Base-by-base conservation (phyloP, 2,113 vertebrate genomes). In the Alexandromys fortis region DNA sequence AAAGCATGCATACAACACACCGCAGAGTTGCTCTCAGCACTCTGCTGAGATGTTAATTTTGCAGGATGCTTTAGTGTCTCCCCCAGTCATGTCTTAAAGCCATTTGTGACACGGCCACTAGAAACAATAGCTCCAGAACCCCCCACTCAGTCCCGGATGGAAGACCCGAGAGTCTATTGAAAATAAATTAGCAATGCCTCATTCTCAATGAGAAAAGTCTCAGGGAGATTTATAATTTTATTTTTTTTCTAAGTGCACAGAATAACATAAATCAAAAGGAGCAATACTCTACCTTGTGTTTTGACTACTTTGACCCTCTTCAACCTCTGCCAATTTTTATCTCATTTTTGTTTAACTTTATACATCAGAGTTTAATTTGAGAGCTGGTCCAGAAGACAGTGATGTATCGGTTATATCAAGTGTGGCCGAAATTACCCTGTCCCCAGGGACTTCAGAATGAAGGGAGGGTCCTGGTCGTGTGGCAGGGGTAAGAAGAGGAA, bases 301-400 rank as follows among this genome's bases (percentile, higher is more conserved):
- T 98, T 98, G 99, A 99, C 98, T 98, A 98, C 98, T 98, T 97
- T 98, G 98, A 99, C 99, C 98, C 98, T 98, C 98, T 97, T 99
- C 99, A 99, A 99, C 99, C 99, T 98, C 99, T 99, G 99, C 99
- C 99, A 99, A 99, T 99, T 99, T 99, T 99, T 98, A 99, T 99
- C 99, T 99, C 99, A 99, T 99, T 99, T 99, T 99, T 99, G 98
- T 99, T 99, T 99, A 99, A 99, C 99, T 99, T 99, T 99, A 99
- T 99, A 99, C 99, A 99, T 99, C 99, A 99, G 99, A 99, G 99
- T 99, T 99, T 99, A 99, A 99, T 99, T 99, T 99, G 99, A 99
- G 99, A 99, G 98, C 99, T 98, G 98, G 98, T 98, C 94, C 97
- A 97, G 98, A 95, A 99, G 99, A 99, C 99, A 99, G 99, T 99